Conservation (phyloP, 2,888 invertebrate genomes). For the Allolobophora icterica region DNA sequence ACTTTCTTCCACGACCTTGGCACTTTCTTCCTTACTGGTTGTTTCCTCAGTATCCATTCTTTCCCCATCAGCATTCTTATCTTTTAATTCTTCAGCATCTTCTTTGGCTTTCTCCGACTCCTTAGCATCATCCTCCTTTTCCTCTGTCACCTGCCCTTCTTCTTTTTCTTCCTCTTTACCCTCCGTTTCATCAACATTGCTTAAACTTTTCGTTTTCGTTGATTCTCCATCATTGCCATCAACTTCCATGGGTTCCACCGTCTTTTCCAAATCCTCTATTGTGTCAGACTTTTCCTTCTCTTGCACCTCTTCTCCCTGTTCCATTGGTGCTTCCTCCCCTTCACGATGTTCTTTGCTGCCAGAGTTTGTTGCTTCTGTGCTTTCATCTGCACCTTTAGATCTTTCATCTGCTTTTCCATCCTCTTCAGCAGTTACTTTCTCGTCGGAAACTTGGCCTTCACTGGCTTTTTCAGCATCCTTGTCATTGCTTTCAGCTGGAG, state of each 20-base stretch:
- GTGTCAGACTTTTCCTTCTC: conserved; percentile 24
- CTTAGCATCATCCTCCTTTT: conserved; percentile 10
- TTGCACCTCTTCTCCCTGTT: conserved; percentile 28
- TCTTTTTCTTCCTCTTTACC: conserved; percentile 31
- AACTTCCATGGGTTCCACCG: background rate
- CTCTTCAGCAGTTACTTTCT: background rate
- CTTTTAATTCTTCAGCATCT: background rate
- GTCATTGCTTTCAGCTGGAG: background rate
- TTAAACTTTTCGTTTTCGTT: background rate
- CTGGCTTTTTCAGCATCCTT: conserved; percentile 36
- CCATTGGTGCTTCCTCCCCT: conserved; percentile 11
- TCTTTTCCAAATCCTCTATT: too few relatives aligned
- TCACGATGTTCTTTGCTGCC: conserved; percentile 31
- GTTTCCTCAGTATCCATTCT: background rate
- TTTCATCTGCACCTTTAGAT: background rate
- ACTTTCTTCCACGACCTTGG: background rate
- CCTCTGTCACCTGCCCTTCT: background rate
- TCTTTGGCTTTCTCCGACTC: background rate
- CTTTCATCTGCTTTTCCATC: conserved; percentile 14
- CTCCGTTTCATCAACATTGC: background rate
- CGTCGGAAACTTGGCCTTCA: conserved; percentile 6
- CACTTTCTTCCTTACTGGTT: background rate
- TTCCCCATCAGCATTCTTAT: conserved; percentile 27
- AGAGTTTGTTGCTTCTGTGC: background rate
- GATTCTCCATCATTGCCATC: conserved; percentile 28